Base-by-base conservation (phyloP, 2,888 invertebrate genomes). In the Amorpha juglandis region DNA sequence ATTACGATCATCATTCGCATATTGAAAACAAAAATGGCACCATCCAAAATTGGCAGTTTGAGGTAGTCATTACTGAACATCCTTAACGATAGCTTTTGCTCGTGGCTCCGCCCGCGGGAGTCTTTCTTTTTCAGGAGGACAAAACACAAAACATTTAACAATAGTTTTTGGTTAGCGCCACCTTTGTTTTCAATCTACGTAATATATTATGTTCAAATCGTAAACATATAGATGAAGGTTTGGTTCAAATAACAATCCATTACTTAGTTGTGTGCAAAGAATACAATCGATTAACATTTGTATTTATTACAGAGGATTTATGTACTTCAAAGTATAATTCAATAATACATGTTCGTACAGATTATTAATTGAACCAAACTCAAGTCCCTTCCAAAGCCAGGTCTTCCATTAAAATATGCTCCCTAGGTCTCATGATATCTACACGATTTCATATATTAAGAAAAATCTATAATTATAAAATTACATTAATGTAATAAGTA, bases 351-450 rank as follows among this genome's bases (percentile, higher is more conserved):
- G 14, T 53, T 35, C 1, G 7, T 62, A 1, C 12, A 45, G 6
- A 21, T 7, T 7, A 62, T 47, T 48, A 14, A 27, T 11, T 35
- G 27, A 63, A 63, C 63, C 63, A 33, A 63, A 4, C 38, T 14
- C 9, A 16, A 33, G 7, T 21, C n/a, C 6, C 12, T 14, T 68
- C 55, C 73, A 76, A 27, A 27, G 77, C 77, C 75, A 78, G 78
- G 76, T 82, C 74, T 79, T 79, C 71, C 78, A 78, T 78, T 82
- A 84, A 86, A n/a, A n/a, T n/a, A 88, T 85, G 86, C 85, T 86
- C 81, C 83, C 79, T 73, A 78, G 80, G 74, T 79, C 71, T 69
- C 69, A 74, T 76, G 74, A 76, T 78, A 69, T 78, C 78, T 81
- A 80, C 74, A 74, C 68, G 71, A 74, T 73, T 27, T 74, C 74